These are phyloP conservation scores for Sceliomorpha sp. DNA, from an alignment of 2,888 invertebrate species.

Conservation along the genomic window DNA sequence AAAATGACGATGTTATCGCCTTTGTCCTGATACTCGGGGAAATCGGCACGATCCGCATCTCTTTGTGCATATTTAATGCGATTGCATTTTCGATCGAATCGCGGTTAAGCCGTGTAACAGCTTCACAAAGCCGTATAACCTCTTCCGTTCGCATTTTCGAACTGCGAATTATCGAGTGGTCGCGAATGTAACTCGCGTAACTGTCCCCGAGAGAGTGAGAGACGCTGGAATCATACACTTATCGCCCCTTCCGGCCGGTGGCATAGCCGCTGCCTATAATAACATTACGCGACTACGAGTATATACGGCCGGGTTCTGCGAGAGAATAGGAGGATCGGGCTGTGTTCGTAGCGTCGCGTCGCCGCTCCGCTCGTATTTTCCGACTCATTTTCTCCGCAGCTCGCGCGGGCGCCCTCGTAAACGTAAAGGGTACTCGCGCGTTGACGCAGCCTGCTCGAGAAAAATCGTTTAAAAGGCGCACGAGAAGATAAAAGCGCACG, in stretches of 20 bases:
- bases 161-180: constrained; percentile 68
- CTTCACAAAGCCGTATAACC: constrained; percentile 18
- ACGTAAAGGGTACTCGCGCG: constrained; percentile 74
- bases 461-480: constrained; percentile 37
- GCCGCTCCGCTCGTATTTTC: constrained; percentile 69
- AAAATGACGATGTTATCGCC: constrained; percentile 27
- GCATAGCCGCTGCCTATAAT: constrained; percentile 46
- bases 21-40: constrained; percentile 20
- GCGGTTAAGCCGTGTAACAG: constrained; percentile 47
- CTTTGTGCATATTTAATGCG: constrained; percentile 46
- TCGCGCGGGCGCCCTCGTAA: constrained; percentile 70
- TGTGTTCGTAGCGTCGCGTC: constrained; percentile 28
- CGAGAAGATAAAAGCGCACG: constrained; percentile 27
- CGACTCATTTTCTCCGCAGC: constrained; percentile 71
- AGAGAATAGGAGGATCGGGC: constrained; percentile 44
- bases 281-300: constrained; percentile 36
- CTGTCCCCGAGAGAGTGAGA: constrained; percentile 69
- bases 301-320: constrained; percentile 22
- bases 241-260: constrained; percentile 57
- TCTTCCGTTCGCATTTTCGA: constrained; percentile 63
- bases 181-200: constrained; percentile 68
- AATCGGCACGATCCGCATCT: constrained; percentile 37
- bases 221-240: constrained; percentile 68
- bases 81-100: constrained; percentile 59
- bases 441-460: constrained; percentile 55